Conservation (phyloP, 2,797 vertebrate genomes). For the Morelia viridis region DNA sequence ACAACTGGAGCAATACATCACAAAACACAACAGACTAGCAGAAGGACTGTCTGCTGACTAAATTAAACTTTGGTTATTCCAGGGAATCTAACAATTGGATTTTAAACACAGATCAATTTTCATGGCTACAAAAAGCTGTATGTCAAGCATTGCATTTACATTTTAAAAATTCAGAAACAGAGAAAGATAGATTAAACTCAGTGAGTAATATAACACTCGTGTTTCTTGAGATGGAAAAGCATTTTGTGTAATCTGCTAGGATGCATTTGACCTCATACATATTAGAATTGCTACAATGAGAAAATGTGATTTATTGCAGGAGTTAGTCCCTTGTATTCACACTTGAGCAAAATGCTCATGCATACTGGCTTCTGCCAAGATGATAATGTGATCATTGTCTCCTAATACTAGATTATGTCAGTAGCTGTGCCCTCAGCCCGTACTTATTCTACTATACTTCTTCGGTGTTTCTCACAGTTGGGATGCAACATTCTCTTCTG, state of each 20-base stretch:
- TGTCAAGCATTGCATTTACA: conserved; percentile 29
- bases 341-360: conserved; percentile 16
- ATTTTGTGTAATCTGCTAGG: conserved; percentile 39
- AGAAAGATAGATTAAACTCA: conserved; percentile 27
- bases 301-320: conserved; percentile 60
- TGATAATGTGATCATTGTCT: conserved; percentile 40
- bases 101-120: not conserved
- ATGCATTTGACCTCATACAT: conserved; percentile 42
- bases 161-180: conserved; percentile 8
- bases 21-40: not conserved
- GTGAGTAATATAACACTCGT: not conserved
- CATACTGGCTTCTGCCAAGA: conserved; percentile 32
- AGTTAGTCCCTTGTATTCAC: conserved; percentile 44
- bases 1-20: not conserved
- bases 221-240: conserved; percentile 30
- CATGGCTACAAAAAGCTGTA: not conserved
- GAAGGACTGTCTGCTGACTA: not conserved
- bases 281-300: conserved; percentile 40
- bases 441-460: conserved; percentile 51
- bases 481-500: conserved; percentile 36
- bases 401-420: conserved; percentile 35
- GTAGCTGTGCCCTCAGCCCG: conserved; percentile 29
- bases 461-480: conserved; percentile 29
- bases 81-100: not conserved
- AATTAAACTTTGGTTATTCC: conserved; percentile 1